Percentiles rank a stretch among this genome's conserved stretches.
These are phyloP conservation scores for Takifugu flavidus DNA, from an alignment of 2,113 vertebrate genomes.

Conservation along the genomic window DNA sequence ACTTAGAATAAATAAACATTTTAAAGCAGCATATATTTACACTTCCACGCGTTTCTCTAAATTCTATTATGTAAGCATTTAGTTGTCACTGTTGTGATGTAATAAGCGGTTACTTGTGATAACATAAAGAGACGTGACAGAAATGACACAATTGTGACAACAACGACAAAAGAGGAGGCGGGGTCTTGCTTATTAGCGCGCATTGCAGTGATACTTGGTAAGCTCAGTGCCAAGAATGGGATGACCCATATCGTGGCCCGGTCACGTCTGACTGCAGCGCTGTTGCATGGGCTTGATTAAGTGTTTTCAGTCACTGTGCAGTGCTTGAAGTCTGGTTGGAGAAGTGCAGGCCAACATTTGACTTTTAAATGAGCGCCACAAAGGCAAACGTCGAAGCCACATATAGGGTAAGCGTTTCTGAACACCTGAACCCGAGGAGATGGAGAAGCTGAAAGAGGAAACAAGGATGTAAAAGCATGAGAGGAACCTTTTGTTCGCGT, in stretches of 20 bases:
- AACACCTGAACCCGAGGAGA: constrained; percentile 31
- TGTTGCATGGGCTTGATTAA: constrained; percentile 58
- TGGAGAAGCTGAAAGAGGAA: constrained; percentile 24
- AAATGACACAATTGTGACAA: constrained; percentile 17
- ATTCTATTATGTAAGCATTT: too few relatives aligned
- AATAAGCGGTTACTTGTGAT: background rate
- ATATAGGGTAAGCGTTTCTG: constrained; percentile 45
- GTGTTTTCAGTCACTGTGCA: constrained; percentile 47
- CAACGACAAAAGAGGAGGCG: constrained; percentile 9
- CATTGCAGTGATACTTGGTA: constrained; percentile 4
- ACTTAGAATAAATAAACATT: too few relatives aligned
- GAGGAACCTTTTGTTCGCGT: constrained; percentile 7
- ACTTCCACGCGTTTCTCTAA: too few relatives aligned
- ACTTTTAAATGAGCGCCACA: constrained; percentile 67
- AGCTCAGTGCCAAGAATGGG: background rate
- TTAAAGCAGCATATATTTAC: too few relatives aligned
- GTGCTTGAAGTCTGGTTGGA: constrained; percentile 45
- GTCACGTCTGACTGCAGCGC: constrained; percentile 63
- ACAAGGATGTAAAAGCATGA: constrained; percentile 26
- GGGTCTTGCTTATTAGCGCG: constrained; percentile 38
- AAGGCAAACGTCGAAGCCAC: constrained; percentile 60
- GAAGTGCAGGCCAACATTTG: constrained; percentile 60
- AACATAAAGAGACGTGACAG: constrained; percentile 19
- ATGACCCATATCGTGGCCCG: constrained; percentile 61
- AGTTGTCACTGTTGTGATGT: too few relatives aligned